A percentile compares a stretch with the other conserved stretches of the same genome.
phyloP scores from a whole-genome alignment of 1,140 invertebrate species.

The Platorchestia sp. region DNA sequence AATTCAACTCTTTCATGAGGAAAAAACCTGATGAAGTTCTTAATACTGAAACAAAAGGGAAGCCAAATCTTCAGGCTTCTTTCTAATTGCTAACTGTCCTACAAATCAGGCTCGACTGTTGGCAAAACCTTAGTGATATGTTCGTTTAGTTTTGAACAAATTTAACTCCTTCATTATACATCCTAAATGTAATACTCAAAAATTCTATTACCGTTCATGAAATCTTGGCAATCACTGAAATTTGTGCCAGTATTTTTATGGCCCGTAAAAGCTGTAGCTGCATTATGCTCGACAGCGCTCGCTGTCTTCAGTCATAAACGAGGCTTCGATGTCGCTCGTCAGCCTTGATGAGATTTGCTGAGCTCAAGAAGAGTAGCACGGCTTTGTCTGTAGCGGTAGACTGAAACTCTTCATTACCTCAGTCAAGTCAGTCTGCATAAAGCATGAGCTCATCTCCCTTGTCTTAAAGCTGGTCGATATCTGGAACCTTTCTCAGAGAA shows the following conservation, averaged over 20 bases:
- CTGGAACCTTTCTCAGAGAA: not conserved
- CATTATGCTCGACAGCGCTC: not conserved
- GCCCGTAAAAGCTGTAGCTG: no score
- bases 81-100: no score
- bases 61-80: no score
- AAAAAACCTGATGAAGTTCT: no score
- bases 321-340: not conserved
- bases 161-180: not conserved
- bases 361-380: not conserved
- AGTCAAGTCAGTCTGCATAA: not conserved
- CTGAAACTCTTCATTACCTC: not conserved
- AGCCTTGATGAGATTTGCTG: not conserved
- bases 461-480: not conserved
- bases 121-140: no score
- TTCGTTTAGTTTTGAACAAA: not conserved
- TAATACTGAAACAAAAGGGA: no score
- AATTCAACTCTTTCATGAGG: no score
- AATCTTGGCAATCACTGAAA: not conserved
- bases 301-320: not conserved
- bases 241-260: not conserved
- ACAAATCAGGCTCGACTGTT: no score
- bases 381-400: not conserved
- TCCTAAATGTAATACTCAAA: not conserved
- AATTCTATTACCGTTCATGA: not conserved
- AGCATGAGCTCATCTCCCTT: not conserved